Conservation (phyloP, 37 sponge, comb jelly and placozoan genomes). For the Eunapius fragilis region DNA sequence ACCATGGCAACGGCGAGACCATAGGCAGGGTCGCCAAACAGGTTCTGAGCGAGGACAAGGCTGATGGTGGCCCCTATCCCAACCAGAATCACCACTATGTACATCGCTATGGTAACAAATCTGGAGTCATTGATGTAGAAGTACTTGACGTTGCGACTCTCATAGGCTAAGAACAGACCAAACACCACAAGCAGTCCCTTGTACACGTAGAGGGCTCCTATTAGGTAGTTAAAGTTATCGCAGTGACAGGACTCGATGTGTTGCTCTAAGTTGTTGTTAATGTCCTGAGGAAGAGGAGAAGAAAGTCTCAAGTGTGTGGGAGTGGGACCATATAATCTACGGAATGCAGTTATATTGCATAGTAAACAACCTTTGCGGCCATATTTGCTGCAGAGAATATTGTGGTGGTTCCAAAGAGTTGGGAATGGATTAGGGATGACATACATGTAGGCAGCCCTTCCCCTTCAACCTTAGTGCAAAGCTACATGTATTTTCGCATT, state of each 20-base stretch:
- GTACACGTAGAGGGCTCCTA: conserved; percentile 74
- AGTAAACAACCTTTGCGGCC: too few species aligned
- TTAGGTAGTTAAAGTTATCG: conserved; percentile 45
- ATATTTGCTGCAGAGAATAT: too few species aligned
- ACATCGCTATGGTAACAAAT: conserved; percentile 69
- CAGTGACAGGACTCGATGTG: conserved; percentile 45
- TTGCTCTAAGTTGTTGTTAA: not conserved
- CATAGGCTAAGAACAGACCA: conserved; percentile 84
- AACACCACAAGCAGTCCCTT: conserved; percentile 75
- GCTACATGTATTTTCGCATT: too few species aligned
- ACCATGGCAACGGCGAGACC: conserved; percentile 51
- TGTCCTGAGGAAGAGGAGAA: conserved; percentile 9
- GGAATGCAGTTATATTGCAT: too few species aligned
- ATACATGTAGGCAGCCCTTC: too few species aligned
- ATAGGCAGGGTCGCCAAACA: conserved; percentile 56
- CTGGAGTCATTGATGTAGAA: conserved; percentile 73
- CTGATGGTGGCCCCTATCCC: conserved; percentile 64
- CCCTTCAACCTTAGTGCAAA: too few species aligned
- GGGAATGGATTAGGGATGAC: too few species aligned
- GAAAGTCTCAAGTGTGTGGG: too few species aligned
- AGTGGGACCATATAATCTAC: too few species aligned
- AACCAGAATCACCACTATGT: conserved; percentile 62
- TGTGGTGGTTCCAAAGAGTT: too few species aligned
- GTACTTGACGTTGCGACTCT: conserved; percentile 85
- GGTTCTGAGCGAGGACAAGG: conserved; percentile 44